Evolutionary conservation across 2,888 invertebrate genomes (phyloP).

Genomic region (Nomada fucata): DNA sequence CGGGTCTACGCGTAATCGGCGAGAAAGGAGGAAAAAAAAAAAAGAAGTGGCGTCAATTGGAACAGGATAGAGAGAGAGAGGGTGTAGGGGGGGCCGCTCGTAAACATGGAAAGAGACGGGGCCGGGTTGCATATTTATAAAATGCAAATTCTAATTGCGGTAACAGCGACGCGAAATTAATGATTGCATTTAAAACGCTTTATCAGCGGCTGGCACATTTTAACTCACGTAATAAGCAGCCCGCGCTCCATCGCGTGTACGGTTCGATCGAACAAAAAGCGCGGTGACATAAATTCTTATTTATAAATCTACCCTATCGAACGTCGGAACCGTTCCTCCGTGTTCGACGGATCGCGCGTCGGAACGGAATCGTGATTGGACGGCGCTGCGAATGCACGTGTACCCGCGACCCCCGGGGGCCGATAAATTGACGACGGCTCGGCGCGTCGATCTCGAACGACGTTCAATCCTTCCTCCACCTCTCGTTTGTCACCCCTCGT

Average conservation of each 20-base stretch:
- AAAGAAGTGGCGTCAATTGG: constrained; percentile 34
- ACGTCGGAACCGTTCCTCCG: neutral
- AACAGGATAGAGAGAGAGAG: constrained; percentile 10
- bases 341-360: neutral
- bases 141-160: constrained; percentile 78
- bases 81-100: constrained; percentile 6
- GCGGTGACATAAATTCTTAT: constrained; percentile 53
- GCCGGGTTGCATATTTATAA: constrained; percentile 75
- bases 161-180: constrained; percentile 77
- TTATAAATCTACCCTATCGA: constrained; percentile 12
- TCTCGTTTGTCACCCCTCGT: neutral
- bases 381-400: too few species aligned
- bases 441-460: too few species aligned
- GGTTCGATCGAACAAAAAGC: constrained; percentile 47
- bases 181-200: constrained; percentile 77
- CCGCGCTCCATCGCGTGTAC: constrained; percentile 41
- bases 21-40: neutral
- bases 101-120: constrained; percentile 42
- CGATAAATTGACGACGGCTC: neutral
- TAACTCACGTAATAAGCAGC: constrained; percentile 65
- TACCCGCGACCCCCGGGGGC: too few species aligned
- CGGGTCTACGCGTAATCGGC: constrained; percentile 9
- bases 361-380: too few species aligned
- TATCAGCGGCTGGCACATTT: constrained; percentile 71
- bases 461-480: too few species aligned